Evolutionary conservation across 2,797 vertebrate species (phyloP).

Genomic region (Thalassophryne amazonica): DNA sequence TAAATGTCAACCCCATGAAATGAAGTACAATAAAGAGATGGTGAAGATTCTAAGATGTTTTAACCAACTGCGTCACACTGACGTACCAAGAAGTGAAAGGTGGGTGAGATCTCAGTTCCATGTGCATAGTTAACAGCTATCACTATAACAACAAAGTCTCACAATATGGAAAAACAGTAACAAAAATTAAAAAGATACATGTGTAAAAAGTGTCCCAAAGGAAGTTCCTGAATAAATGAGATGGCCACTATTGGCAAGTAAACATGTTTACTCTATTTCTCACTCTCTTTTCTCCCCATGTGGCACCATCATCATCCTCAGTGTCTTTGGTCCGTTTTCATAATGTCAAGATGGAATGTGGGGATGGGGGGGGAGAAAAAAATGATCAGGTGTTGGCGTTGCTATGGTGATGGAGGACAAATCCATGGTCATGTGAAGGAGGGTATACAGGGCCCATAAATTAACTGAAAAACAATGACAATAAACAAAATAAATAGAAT

Average conservation of each 20-base stretch:
- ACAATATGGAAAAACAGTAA: slow-evolving; percentile 46
- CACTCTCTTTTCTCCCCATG: slow-evolving; percentile 36
- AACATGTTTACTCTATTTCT: slow-evolving; percentile 40
- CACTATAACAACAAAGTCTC: slow-evolving; percentile 18
- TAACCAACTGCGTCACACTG: slow-evolving; percentile 9
- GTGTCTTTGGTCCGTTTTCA: slow-evolving; percentile 82
- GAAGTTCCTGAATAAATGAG: slow-evolving; percentile 63
- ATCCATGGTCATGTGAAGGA: slow-evolving; percentile 72
- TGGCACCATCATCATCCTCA: slow-evolving; percentile 57
- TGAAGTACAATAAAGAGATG: not conserved
- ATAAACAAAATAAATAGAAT: slow-evolving; percentile 65
- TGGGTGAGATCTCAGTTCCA: slow-evolving; percentile 4
- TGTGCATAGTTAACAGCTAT: slow-evolving; percentile 28
- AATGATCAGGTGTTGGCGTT: slow-evolving; percentile 57
- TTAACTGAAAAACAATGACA: slow-evolving; percentile 83
- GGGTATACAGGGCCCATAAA: slow-evolving; percentile 72
- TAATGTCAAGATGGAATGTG: slow-evolving; percentile 79
- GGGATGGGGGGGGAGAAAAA: no score
- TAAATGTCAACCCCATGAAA: slow-evolving; percentile 4
- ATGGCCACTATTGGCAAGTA: slow-evolving; percentile 52
- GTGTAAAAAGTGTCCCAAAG: slow-evolving; percentile 26
- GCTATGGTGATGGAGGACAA: slow-evolving; percentile 77
- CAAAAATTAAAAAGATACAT: slow-evolving; percentile 11
- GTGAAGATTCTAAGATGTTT: slow-evolving; percentile 1
- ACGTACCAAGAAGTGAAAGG: slow-evolving; percentile 39